Base-by-base conservation (phyloP, 2,888 invertebrate genomes). In the Hyles lineata region DNA sequence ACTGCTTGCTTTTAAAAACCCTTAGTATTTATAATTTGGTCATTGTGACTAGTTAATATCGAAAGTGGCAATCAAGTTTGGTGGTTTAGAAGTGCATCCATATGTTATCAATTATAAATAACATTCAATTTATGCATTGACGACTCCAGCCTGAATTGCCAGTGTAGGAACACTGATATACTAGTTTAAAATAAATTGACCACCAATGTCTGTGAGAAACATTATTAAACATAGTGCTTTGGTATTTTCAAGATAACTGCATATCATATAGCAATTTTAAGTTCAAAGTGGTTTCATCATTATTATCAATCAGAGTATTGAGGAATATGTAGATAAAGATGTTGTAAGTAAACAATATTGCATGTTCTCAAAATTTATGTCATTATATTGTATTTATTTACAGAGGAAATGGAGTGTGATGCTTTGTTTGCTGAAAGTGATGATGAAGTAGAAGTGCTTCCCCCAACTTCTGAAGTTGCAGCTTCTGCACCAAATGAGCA, bases 351-450 rank as follows among this genome's bases (percentile, higher is more conserved):
- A 11, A 43, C 15, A 43, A 43, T 43, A 2, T 15, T 11, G 11
- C 11, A 43, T 43, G 43, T 43, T 43, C 43, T 43, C 11, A 43
- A 1, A 43, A 2, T 43, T 50, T 19, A 55, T 21, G 19, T 32
- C 35, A 21, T n/a, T n/a, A n/a, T 32, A 32, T 70, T 9, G 23
- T 72, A 59, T 72, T 70, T 29, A 52, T 76, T 88, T 95, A 80
- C 94, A 93, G 96, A 95, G 80, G 96, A 96, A 83, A 96, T 96
- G 95, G 96, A 96, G 78, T 96, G 95, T 88, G 96, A 96, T 76
- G 95, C 95, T 77, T 89, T 96, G 74, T 96, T 96, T 89, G 96
- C 96, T 73, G 96, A 96, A 80, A 96, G 96, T 88, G 96, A 96
- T 85, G 95, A 96, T 79, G 96, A 96, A 79, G 94, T 96, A 76